Conservation (phyloP, 1,140 invertebrate genomes). For the Ceratosolen solmsi region DNA sequence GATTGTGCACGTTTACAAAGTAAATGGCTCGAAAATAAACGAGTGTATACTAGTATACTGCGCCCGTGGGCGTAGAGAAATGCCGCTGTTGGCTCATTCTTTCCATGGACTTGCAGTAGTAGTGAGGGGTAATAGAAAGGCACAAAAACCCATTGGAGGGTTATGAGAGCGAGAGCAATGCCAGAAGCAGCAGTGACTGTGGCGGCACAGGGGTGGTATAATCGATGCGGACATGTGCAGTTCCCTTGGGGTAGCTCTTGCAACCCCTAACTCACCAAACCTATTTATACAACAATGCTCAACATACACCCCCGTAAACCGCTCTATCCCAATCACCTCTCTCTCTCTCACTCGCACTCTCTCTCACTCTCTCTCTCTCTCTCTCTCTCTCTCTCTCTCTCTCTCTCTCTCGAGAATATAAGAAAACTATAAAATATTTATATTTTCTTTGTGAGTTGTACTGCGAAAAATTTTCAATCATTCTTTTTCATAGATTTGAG, state of each 20-base stretch:
- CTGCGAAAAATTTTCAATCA: too few species aligned
- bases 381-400: conserved; percentile 35
- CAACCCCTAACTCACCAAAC: conserved; percentile 75
- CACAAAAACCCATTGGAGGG: conserved; percentile 28
- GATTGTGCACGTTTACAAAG: conserved; percentile 73
- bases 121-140: conserved; percentile 25
- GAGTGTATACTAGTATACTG: conserved; percentile 58
- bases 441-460: too few species aligned
- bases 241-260: conserved; percentile 69
- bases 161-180: conserved; percentile 53
- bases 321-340: conserved; percentile 44
- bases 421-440: too few species aligned
- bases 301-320: conserved; percentile 72
- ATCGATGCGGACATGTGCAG: conserved; percentile 75
- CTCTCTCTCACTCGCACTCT: conserved; percentile 16
- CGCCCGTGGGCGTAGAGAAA: conserved; percentile 57
- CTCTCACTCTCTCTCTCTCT: conserved; percentile 33
- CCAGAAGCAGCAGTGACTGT: conserved; percentile 49
- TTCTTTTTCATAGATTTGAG: too few species aligned
- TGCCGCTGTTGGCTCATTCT: neutral
- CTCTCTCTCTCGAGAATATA: conserved; percentile 4
- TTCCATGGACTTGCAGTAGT: conserved; percentile 39
- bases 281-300: conserved; percentile 75
- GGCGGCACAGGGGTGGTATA: conserved; percentile 66
- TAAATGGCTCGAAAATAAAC: conserved; percentile 74